Percentiles rank a stretch among this genome's conserved stretches.
These are phyloP conservation scores for Arremon aurantiirostris DNA, from an alignment of 2,797 vertebrate species.

Conservation along the genomic window DNA sequence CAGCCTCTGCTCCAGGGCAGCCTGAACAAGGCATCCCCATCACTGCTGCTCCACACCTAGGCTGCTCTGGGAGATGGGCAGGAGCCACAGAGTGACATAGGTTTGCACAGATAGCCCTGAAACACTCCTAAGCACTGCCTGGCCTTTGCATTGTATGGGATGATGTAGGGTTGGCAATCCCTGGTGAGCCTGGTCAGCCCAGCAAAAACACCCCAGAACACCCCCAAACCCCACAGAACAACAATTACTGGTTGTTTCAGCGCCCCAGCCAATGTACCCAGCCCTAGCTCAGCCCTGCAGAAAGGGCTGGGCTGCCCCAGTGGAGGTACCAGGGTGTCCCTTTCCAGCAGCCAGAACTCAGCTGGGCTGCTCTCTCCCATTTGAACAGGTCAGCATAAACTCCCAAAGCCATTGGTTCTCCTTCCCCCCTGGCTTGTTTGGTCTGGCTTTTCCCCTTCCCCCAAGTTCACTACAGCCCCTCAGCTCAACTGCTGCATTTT, in stretches of 20 bases:
- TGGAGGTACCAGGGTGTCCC: not conserved
- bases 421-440: not conserved
- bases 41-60: not conserved
- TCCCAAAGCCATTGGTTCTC: not conserved
- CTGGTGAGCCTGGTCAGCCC: not conserved
- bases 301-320: fast-evolving
- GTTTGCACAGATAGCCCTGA: fast-evolving
- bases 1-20: not conserved
- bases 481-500: slow-evolving; percentile 41
- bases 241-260: not conserved
- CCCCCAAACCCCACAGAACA: not conserved
- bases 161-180: fast-evolving
- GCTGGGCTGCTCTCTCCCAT: not conserved
- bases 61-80: fast-evolving
- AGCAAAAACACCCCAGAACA: not conserved
- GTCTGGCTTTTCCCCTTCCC: not conserved
- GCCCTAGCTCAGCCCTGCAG: not conserved
- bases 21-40: not conserved
- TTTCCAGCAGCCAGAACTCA: not conserved
- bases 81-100: not conserved
- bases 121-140: fast-evolving
- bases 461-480: not conserved
- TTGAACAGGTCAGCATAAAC: not conserved
- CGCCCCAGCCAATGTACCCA: not conserved
- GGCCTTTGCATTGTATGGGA: fast-evolving